Conservation (phyloP, 2,888 invertebrate species). For the Mythimna albipuncta region DNA sequence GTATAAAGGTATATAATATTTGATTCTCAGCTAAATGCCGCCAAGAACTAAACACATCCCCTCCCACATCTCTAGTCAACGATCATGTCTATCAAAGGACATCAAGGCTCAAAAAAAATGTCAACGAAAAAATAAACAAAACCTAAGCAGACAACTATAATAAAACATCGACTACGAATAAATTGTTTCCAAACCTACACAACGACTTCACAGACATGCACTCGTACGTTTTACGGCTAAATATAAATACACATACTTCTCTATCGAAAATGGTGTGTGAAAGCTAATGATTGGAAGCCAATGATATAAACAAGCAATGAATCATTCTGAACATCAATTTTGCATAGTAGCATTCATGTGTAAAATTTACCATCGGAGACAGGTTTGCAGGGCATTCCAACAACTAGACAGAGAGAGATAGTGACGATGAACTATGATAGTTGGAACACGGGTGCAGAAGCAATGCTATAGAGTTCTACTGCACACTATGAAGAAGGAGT, state of each 20-base stretch:
- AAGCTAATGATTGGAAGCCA: conserved; percentile 79
- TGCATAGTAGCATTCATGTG: conserved; percentile 81
- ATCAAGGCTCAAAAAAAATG: conserved; percentile 20
- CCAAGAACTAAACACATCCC: conserved; percentile 23
- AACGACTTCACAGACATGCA: conserved; percentile 72
- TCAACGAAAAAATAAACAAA: conserved; percentile 29
- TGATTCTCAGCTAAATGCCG: conserved; percentile 19
- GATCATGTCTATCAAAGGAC: conserved; percentile 36
- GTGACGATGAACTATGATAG: conserved; percentile 55
- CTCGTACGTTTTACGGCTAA: conserved; percentile 65
- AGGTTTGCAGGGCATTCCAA: conserved; percentile 68
- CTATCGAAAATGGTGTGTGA: conserved; percentile 85
- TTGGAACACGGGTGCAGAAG: conserved; percentile 68
- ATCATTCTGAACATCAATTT: conserved; percentile 82
- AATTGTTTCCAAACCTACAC: conserved; percentile 54
- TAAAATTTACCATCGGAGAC: conserved; percentile 74
- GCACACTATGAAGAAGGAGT: conserved; percentile 68
- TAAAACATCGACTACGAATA: conserved; percentile 62
- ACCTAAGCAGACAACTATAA: conserved; percentile 54
- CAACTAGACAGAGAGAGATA: conserved; percentile 67
- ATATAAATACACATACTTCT: conserved; percentile 67
- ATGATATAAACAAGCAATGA: conserved; percentile 78
- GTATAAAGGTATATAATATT: conserved; percentile 20
- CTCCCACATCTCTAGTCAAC: conserved; percentile 15
- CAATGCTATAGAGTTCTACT: conserved; percentile 72